Percentiles rank a stretch among this genome's conserved stretches.
Conservation (phyloP, 2,888 invertebrate genomes). For the Notocelia uddmanniana region DNA sequence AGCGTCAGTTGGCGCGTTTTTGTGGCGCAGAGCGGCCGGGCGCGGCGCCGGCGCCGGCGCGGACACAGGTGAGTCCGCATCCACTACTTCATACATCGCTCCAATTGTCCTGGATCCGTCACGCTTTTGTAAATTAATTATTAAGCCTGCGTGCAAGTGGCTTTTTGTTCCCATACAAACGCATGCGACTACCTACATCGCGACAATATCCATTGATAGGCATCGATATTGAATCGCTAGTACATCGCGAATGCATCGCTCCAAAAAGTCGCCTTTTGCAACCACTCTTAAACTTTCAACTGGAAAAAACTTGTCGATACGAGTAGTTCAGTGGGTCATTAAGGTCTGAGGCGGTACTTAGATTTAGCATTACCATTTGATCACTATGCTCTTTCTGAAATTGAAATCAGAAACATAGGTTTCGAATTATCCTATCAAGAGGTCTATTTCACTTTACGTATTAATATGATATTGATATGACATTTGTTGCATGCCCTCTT, state of each 20-base stretch:
- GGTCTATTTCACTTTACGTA: neutral
- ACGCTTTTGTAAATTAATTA: conserved; percentile 8
- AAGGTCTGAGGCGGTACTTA: too few relatives aligned
- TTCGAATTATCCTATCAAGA: neutral
- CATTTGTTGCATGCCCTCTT: neutral
- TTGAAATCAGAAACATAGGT: neutral
- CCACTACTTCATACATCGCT: conserved; percentile 30
- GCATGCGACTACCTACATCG: too few relatives aligned
- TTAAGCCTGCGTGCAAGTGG: too few relatives aligned
- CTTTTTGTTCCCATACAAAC: too few relatives aligned
- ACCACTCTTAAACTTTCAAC: neutral
- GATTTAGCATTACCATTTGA: too few relatives aligned
- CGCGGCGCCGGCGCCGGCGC: conserved; percentile 67
- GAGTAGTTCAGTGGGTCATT: too few relatives aligned
- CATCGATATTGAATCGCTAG: too few relatives aligned
- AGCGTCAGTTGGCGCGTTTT: conserved; percentile 71
- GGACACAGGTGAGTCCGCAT: conserved; percentile 54
- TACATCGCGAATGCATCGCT: too few relatives aligned
- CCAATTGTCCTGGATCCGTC: conserved; percentile 11
- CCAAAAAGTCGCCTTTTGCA: too few relatives aligned
- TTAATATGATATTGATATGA: neutral
- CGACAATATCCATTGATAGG: too few relatives aligned
- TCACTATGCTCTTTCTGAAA: neutral
- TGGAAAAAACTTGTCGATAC: neutral
- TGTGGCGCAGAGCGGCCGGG: conserved; percentile 67